Evolutionary conservation across 2,888 invertebrate genomes (phyloP).

Genomic region (Tholera decimalis): DNA sequence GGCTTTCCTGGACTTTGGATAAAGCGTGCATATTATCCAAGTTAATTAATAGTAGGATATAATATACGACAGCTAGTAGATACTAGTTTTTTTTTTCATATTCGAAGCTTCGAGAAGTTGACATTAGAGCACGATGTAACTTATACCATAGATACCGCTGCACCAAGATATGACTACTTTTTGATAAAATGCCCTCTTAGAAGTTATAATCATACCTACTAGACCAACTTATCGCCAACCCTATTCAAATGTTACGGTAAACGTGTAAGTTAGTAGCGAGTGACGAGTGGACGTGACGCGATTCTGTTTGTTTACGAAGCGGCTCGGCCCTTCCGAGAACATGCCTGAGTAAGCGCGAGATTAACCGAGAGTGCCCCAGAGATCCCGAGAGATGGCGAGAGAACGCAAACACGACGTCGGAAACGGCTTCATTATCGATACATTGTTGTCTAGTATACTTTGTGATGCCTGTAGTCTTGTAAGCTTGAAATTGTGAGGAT

Average conservation of each 20-base stretch:
- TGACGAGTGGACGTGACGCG: conserved; percentile 84
- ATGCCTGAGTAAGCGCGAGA: conserved; percentile 60
- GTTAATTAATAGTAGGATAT: neutral
- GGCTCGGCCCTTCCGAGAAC: conserved; percentile 78
- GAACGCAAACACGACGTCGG: conserved; percentile 14
- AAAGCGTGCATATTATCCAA: neutral
- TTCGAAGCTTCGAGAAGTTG: neutral
- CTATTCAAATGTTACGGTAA: conserved; percentile 79
- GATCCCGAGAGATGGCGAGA: conserved; percentile 4
- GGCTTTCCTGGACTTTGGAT: neutral
- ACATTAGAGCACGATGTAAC: neutral
- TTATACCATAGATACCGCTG: too few relatives aligned
- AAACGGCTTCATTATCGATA: conserved; percentile 51
- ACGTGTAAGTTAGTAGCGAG: conserved; percentile 90
- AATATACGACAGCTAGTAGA: neutral
- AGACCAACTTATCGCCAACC: conserved; percentile 69
- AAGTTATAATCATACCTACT: neutral
- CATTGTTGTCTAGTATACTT: conserved; percentile 37
- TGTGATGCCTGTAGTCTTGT: too few relatives aligned
- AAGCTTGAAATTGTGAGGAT: conserved; percentile 9
- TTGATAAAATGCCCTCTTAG: neutral
- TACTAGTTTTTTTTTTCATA: neutral
- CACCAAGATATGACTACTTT: neutral
- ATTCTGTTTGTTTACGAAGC: conserved; percentile 86
- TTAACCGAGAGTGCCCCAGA: conserved; percentile 61